Conservation (phyloP, 2,888 invertebrate species). For the Periphyllus acericola region DNA sequence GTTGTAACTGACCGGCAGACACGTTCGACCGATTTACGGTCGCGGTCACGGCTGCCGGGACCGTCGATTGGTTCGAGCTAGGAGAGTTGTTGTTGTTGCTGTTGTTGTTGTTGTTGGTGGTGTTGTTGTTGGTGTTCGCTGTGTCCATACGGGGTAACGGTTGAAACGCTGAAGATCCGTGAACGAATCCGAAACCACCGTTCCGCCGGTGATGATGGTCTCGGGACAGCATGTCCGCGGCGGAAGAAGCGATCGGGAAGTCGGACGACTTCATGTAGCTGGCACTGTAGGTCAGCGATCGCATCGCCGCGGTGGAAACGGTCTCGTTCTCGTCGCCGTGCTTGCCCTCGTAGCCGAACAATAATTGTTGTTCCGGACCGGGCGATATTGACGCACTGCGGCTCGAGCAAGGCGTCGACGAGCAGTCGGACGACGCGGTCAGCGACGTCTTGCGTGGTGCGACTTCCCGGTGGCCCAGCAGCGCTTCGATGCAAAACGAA, state of each 20-base stretch:
- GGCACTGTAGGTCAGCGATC: conserved; percentile 7
- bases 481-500: conserved; percentile 90
- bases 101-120: background rate
- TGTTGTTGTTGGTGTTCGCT: too few species aligned
- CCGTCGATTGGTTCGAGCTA: conserved; percentile 40
- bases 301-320: conserved; percentile 15
- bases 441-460: conserved; percentile 1
- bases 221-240: conserved; percentile 65
- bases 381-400: conserved; percentile 64
- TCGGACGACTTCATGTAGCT: background rate
- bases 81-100: conserved; percentile 65
- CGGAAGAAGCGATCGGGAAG: conserved; percentile 29
- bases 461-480: conserved; percentile 72
- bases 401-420: conserved; percentile 63
- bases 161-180: conserved; percentile 65
- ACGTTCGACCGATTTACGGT: conserved; percentile 46
- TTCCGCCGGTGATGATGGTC: conserved; percentile 42
- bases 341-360: conserved; percentile 30
- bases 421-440: conserved; percentile 66
- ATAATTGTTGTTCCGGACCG: conserved; percentile 33
- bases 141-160: conserved; percentile 61
- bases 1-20: conserved; percentile 74
- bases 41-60: conserved; percentile 48
- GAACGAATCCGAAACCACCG: conserved; percentile 53
- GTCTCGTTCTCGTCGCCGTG: conserved; percentile 46